These are phyloP conservation scores for Teleiodes luculella DNA, from an alignment of 2,888 invertebrate genomes.

Conservation along the genomic window DNA sequence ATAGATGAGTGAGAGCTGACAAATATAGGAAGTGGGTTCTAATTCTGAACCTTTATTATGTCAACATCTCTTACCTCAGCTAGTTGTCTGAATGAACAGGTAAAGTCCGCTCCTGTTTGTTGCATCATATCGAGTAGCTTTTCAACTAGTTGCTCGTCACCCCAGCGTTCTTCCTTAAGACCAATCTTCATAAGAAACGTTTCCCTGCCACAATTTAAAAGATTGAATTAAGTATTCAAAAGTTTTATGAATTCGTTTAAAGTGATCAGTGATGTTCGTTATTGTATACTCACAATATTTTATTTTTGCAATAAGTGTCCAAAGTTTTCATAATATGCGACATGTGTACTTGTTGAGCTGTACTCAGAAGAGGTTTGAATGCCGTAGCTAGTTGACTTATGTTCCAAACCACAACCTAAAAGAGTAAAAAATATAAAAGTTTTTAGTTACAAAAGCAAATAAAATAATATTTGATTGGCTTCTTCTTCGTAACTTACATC, in stretches of 20 bases:
- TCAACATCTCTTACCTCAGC: conserved; percentile 53
- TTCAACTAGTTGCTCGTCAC: conserved; percentile 69
- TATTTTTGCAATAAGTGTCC: conserved; percentile 70
- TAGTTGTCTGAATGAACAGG: conserved; percentile 78
- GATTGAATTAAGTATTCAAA: neutral
- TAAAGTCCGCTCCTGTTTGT: conserved; percentile 82
- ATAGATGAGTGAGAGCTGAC: neutral
- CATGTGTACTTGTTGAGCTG: conserved; percentile 66
- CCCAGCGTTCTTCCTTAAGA: conserved; percentile 65
- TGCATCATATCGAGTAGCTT: conserved; percentile 80
- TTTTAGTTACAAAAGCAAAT: neutral
- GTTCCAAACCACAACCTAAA: conserved; percentile 80
- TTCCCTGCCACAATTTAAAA: conserved; percentile 40
- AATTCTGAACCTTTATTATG: no score
- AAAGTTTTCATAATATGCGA: conserved; percentile 65
- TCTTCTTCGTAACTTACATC: conserved; percentile 75
- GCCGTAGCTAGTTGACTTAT: conserved; percentile 79
- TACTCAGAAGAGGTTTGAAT: conserved; percentile 67
- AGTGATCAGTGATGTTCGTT: no score
- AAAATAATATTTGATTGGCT: neutral
- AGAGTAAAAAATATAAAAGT: no score
- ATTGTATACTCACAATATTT: conserved; percentile 69
- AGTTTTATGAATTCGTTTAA: no score
- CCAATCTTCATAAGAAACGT: conserved; percentile 78
- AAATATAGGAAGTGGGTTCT: no score